Base-by-base conservation (phyloP, 2,113 vertebrate species). In the Ariopsis seemanni region DNA sequence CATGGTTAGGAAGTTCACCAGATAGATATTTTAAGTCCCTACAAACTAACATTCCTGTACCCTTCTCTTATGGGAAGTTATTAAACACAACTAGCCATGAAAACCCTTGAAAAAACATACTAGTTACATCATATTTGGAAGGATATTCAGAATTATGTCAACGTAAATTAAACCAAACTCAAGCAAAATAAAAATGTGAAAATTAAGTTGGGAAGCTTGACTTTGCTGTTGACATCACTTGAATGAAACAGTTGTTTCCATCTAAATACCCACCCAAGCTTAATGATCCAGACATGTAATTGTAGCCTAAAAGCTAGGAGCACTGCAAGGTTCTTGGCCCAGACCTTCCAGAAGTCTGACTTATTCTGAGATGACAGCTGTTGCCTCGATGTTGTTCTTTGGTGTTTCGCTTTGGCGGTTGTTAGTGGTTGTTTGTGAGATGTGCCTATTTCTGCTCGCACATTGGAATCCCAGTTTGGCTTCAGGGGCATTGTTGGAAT, bases 311-410 rank as follows among this genome's bases (percentile, higher is more conserved):
- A 84, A 17, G n/a, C 74, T 88, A 84, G 67, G 22, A 53, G 48
- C n/a, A 30, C 14, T n/a, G 2, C 1, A 34, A 25, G 86, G 5
- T 50, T 79, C 52, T 84, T 17, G 50, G 62, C 60, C 15, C 60
- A 22, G 72, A 60, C 60, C 42, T 42, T 71, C 63, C 2, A 42
- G 34, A 81, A 55, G 27, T 58, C 72, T 17, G 22, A 2, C 25
- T 42, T 79, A 69, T 55, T 79, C 72, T 67, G 20, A 57, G 74
- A 55, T 52, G 55, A 58, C 87, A 88, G 87, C 87, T 88, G 87
- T 55, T 25, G 30, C 30, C 82, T 30, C 72, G 10, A 72, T 0
- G n/a, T 27, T 27, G n/a, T 50, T 67, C n/a, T 34, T 50, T 50
- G 71, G 57, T 50, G 71, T 57, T 20, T 85, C 34, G 27, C 22